phyloP scores from a whole-genome alignment of 2,113 vertebrate genomes.

The Leucosticte australis region DNA sequence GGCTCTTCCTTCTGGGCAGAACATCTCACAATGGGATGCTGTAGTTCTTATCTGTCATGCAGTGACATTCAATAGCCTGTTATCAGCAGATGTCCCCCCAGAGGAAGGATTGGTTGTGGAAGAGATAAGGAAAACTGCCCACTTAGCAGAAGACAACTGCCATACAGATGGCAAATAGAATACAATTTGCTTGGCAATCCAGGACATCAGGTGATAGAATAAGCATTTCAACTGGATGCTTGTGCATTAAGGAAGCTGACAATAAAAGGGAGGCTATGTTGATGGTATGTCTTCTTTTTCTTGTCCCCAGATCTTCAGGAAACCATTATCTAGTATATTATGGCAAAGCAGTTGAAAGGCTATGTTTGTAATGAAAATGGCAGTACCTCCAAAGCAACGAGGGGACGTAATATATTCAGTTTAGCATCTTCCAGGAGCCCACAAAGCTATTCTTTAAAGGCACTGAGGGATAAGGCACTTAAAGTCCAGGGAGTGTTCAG shows the following conservation, averaged over 20 bases:
- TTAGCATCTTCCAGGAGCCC: not conserved
- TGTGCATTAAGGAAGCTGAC: not conserved
- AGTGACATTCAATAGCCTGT: too few relatives aligned
- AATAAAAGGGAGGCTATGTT: not conserved
- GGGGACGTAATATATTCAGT: not conserved
- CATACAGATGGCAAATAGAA: too few relatives aligned
- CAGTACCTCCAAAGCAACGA: not conserved
- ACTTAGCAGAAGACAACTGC: too few relatives aligned
- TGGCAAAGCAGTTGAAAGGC: not conserved
- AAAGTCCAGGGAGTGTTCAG: not conserved
- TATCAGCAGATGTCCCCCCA: too few relatives aligned
- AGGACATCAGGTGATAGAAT: not conserved
- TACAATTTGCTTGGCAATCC: too few relatives aligned
- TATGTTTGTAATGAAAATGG: not conserved
- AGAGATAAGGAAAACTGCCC: too few relatives aligned
- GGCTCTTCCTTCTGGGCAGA: too few relatives aligned
- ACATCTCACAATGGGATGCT: too few relatives aligned
- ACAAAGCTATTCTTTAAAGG: not conserved
- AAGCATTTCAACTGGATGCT: not conserved
- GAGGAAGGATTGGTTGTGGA: too few relatives aligned
- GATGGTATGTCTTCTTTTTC: not conserved
- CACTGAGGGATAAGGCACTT: not conserved
- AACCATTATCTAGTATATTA: not conserved
- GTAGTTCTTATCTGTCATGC: too few relatives aligned
- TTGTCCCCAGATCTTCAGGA: not conserved